Evolutionary conservation across 2,797 vertebrate species (phyloP), one percentile per base, ranked within the genome.

Genomic region (Adrianichthys oophorus): DNA sequence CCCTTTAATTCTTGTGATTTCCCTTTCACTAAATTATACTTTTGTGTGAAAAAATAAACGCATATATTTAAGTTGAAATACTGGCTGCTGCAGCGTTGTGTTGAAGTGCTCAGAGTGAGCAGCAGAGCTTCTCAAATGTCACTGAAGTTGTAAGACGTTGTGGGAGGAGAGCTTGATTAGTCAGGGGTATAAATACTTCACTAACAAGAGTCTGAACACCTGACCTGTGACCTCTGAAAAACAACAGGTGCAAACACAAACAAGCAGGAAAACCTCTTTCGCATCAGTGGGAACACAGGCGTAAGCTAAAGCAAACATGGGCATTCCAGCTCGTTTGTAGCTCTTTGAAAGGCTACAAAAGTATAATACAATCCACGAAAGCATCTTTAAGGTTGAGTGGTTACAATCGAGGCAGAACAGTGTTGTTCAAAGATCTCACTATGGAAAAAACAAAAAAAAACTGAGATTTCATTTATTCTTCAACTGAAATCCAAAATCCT

Each of bases 361-460:
- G 45, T 61, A 61, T 67, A 79, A 77, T 68, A 62, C 56, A 59
- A 77, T 84, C 79, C 77, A 66, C 63, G 53, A 52, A 72, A 57
- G 42, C 16, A 32, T 85, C 82, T 74, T 84, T 83, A 87, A 85
- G 84, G 83, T 87, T 64, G 78, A 88, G 83, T 84, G 88, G 85
- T 86, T 84, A 83, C 82, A 84, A 78, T 84, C 80, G 76, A 82
- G 81, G 85, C 80, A 72, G 83, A 87, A 72, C 76, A 69, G 60
- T 65, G 55, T 52, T 75, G 64, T 79, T 77, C 56, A 50, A 54
- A 71, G 63, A 76, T 74, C 77, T 80, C 84, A 19, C 19, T 56
- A 65, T 65, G 61, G 32, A 37, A 12, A 79, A 55, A 73, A 70
- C 59, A 74, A 79, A 53, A 75, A 74, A 61, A 74, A 69, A 67